Conservation (phyloP, 2,797 vertebrate species). For the Myotis planiceps region DNA sequence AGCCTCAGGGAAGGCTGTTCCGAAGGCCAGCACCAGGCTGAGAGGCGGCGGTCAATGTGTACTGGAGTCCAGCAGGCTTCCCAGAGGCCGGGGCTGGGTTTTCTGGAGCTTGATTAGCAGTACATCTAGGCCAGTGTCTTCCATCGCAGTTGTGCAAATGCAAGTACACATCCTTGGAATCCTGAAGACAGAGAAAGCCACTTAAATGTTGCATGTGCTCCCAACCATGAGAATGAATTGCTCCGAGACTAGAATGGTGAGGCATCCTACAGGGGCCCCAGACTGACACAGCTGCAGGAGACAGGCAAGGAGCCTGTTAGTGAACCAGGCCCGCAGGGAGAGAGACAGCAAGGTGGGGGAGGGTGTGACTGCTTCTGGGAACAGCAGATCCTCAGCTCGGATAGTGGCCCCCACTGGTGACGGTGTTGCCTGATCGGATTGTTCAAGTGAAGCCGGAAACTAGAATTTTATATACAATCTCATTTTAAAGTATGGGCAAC, state of each 20-base stretch:
- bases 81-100: not conserved
- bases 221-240: not conserved
- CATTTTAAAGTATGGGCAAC: not conserved
- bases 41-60: not conserved
- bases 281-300: not conserved
- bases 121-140: not conserved
- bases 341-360: not conserved
- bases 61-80: not conserved
- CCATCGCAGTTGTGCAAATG: fast-evolving
- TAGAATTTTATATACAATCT: not conserved
- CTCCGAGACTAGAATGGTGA: not conserved
- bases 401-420: fast-evolving
- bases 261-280: not conserved
- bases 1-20: not conserved
- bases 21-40: not conserved
- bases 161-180: not conserved
- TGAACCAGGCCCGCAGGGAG: not conserved
- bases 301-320: too few species aligned
- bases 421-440: not conserved
- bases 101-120: not conserved
- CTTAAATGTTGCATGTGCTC: not conserved
- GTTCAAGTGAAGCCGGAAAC: not conserved
- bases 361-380: not conserved
- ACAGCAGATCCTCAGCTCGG: not conserved
- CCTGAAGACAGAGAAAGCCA: not conserved